Base-by-base conservation (phyloP, 92 coral and sea anemone genomes). In the Porites rus region DNA sequence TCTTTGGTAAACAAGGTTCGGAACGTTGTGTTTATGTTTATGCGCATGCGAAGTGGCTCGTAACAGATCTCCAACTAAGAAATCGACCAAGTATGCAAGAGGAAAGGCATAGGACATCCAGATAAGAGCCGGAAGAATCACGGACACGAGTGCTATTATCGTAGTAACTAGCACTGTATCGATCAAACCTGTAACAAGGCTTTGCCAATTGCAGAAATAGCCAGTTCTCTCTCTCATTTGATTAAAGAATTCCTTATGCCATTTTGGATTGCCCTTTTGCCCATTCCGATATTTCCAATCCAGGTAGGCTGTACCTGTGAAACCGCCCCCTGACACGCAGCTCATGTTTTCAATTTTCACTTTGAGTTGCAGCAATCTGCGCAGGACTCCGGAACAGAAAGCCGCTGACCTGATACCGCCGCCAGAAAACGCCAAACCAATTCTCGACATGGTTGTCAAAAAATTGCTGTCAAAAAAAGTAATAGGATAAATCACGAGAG, bases 301-400 rank as follows among this genome's bases (percentile, higher is more conserved):
- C 1, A 84, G 71, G 78, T 83, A 89, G 17, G 92, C 79, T 10
- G 92, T 79, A 7, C 88, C 92, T 16, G 79, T 66, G 28, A 51
- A 84, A 14, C 92, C 91, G 9, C 92, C 92, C n/a, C 92, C 92
- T 46, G 92, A 84, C 3, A 89, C 92, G 63, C 88, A 83, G 51
- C 92, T 89, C 75, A 89, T 61, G 25, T 84, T 83, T 38, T 73
- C 88, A 76, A 89, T 51, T 50, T 43, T 17, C 20, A 84, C 80
- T 19, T 66, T 20, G 22, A 77, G 77, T 74, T 89, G 84, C 21
- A 89, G 92, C 85, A 20, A 88, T 56, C 61, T 56, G 61, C 61
- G 61, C 61, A 56, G 61, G 61, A 56, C 61, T 56, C 61, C 61
- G 4, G 61, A 56, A 14, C 61, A 56, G 61, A 56, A 56, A 9